Conservation (phyloP, 1,140 invertebrate genomes). For the Drosophila cardini region DNA sequence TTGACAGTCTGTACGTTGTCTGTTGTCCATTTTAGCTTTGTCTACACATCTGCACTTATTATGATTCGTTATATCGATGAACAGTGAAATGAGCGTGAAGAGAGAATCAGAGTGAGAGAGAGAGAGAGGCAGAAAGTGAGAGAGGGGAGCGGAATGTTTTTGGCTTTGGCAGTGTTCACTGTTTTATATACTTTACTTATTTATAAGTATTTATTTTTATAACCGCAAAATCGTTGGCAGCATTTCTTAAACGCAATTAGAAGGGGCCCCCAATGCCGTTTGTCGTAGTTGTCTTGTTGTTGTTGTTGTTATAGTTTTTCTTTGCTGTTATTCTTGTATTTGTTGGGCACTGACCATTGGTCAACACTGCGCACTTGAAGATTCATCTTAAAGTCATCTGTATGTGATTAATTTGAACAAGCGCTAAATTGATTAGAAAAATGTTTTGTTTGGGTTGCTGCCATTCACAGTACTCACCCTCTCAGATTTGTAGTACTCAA, state of each 20-base stretch:
- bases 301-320: conserved; percentile 3
- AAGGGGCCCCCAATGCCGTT: conserved; percentile 58
- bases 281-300: neutral
- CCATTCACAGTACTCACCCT: conserved; percentile 24
- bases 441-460: conserved; percentile 58
- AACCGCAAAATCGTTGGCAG: conserved; percentile 63
- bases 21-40: conserved; percentile 43
- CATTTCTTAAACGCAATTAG: conserved; percentile 76
- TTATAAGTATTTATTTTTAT: conserved; percentile 62
- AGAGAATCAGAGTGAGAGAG: neutral
- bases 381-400: conserved; percentile 57
- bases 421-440: conserved; percentile 61
- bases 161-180: conserved; percentile 42
- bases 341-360: conserved; percentile 38
- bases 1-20: conserved; percentile 57
- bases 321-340: conserved; percentile 12
- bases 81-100: neutral
- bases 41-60: conserved; percentile 58
- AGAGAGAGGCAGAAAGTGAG: neutral
- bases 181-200: conserved; percentile 45
- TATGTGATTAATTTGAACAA: conserved; percentile 72
- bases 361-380: conserved; percentile 42
- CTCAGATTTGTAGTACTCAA: neutral
- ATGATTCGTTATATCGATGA: conserved; percentile 42
- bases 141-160: neutral